These are phyloP conservation scores for Drosophila mojavensis DNA, from an alignment of 1,140 invertebrate genomes.

Conservation along the genomic window DNA sequence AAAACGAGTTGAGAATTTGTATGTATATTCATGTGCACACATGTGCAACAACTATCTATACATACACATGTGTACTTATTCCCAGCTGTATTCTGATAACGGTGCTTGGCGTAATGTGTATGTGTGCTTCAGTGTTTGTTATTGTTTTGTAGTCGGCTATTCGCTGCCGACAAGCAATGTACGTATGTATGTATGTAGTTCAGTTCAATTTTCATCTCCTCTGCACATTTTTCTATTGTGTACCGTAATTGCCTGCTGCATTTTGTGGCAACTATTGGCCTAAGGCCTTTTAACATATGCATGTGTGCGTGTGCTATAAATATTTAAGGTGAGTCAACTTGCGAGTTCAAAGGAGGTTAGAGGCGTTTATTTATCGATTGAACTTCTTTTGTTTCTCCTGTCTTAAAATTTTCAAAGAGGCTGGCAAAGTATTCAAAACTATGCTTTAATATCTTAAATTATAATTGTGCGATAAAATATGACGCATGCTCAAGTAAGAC, in stretches of 20 bases:
- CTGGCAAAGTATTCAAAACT: too few relatives aligned
- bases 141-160: neutral
- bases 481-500: neutral
- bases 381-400: neutral
- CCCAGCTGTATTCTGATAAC: conserved; percentile 52
- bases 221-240: neutral
- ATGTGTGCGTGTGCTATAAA: neutral
- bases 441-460: too few relatives aligned
- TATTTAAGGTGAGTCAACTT: neutral
- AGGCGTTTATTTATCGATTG: neutral
- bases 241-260: neutral
- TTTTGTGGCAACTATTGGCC: neutral
- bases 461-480: neutral
- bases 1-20: conserved; percentile 24
- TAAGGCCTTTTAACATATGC: neutral
- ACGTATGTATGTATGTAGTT: too few relatives aligned
- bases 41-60: neutral
- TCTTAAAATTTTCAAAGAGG: too few relatives aligned
- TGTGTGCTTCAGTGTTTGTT: neutral
- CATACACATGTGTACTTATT: neutral
- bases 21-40: conserved; percentile 16
- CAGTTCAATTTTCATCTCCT: neutral
- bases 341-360: neutral
- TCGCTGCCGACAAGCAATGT: neutral
- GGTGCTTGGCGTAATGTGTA: conserved; percentile 29